phyloP scores from a whole-genome alignment of 2,113 vertebrate genomes.

The Ceratotherium simum region DNA sequence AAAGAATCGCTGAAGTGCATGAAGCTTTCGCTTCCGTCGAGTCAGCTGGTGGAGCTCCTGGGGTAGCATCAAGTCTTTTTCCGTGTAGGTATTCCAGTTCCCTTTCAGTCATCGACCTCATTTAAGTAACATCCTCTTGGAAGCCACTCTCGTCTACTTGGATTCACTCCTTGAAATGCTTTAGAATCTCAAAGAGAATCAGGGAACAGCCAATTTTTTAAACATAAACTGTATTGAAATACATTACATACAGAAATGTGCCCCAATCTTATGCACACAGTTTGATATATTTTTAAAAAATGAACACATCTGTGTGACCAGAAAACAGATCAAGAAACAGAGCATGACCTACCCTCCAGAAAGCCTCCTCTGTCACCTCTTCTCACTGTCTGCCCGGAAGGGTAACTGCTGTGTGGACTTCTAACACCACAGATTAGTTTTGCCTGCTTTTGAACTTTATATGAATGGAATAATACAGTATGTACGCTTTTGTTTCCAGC shows the following conservation, averaged over 20 bases:
- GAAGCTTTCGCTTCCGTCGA: neutral
- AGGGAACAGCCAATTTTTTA: neutral
- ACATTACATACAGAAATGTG: neutral
- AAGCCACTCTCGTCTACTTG: neutral
- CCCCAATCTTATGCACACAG: neutral
- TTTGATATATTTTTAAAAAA: neutral
- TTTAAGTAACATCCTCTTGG: neutral
- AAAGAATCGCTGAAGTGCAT: neutral
- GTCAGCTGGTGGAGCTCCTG: accelerated
- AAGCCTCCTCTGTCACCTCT: neutral
- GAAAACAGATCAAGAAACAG: neutral
- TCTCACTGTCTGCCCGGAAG: neutral
- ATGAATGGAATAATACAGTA: neutral
- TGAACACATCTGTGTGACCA: neutral
- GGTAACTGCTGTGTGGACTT: accelerated
- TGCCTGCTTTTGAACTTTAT: neutral
- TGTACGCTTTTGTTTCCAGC: neutral
- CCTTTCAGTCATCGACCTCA: neutral
- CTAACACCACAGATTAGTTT: neutral
- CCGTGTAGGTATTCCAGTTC: neutral
- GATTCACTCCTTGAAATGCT: neutral
- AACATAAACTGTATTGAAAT: neutral
- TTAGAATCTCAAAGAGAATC: conserved; percentile 33
- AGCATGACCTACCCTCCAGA: neutral
- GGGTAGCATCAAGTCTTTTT: neutral